These are phyloP conservation scores for Sigmodon hispidus DNA, from an alignment of 2,113 vertebrate genomes.

Conservation along the genomic window DNA sequence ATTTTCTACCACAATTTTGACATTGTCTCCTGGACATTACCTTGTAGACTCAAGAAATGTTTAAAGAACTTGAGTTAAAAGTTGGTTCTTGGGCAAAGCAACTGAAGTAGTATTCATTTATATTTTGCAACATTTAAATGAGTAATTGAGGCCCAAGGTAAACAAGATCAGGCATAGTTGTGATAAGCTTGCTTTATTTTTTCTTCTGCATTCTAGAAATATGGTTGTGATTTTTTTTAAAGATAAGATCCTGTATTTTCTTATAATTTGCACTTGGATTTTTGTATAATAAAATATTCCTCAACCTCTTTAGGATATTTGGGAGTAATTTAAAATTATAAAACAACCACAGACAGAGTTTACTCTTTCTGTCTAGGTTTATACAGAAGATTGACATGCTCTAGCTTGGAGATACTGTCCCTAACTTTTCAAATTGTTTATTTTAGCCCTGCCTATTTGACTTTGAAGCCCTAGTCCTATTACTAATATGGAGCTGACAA, in stretches of 20 bases:
- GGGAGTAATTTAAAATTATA: slow-evolving; percentile 41
- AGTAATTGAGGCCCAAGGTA: not conserved
- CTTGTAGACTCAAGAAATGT: slow-evolving; percentile 43
- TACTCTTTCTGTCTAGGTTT: not conserved
- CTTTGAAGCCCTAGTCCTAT: slow-evolving; percentile 72
- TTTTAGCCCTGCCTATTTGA: slow-evolving; percentile 77
- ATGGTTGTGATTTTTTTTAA: not conserved
- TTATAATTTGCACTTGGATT: not conserved
- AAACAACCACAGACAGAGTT: not conserved
- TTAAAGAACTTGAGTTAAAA: slow-evolving; percentile 49
- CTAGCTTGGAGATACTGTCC: slow-evolving; percentile 40
- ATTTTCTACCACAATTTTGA: slow-evolving; percentile 27
- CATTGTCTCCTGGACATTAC: slow-evolving; percentile 17
- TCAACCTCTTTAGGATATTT: slow-evolving; percentile 42
- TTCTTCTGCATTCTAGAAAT: slow-evolving; percentile 40
- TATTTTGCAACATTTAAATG: slow-evolving; percentile 20
- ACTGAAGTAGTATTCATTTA: slow-evolving; percentile 50
- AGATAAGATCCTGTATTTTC: not conserved
- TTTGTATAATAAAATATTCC: slow-evolving; percentile 51
- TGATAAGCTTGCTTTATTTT: not conserved
- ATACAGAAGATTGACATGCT: not conserved
- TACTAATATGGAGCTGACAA: slow-evolving; percentile 83
- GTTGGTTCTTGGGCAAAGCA: slow-evolving; percentile 26
- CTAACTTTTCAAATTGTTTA: slow-evolving; percentile 69
- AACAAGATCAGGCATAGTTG: not conserved